Conservation (phyloP, 2,113 vertebrate genomes). For the Nothoprocta pentlandii region DNA sequence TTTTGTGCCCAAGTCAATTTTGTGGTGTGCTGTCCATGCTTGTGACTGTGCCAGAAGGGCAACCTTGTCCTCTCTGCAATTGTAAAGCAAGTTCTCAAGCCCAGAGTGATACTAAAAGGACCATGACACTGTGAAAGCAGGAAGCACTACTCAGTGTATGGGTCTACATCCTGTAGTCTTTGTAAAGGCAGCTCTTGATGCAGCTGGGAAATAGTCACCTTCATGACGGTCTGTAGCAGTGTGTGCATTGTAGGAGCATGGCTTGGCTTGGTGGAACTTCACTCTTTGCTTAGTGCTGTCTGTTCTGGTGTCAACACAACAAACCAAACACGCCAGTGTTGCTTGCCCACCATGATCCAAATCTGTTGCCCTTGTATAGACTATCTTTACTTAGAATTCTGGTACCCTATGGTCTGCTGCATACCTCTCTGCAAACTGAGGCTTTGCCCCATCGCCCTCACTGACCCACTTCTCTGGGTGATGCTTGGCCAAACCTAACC, state of each 20-base stretch:
- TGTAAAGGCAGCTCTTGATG: not conserved
- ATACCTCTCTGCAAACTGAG: not conserved
- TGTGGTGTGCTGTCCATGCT: not conserved
- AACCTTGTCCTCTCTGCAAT: not conserved
- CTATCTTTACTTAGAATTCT: not conserved
- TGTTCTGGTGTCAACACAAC: not conserved
- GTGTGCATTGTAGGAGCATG: rapidly evolving
- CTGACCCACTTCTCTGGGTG: not conserved
- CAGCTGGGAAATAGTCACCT: not conserved
- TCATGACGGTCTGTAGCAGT: not conserved
- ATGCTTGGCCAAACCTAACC: not conserved
- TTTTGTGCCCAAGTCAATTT: not conserved
- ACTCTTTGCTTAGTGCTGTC: rapidly evolving
- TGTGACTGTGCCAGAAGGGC: not conserved
- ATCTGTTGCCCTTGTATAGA: not conserved
- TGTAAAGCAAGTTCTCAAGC: not conserved
- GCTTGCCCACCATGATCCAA: not conserved
- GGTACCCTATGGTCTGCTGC: not conserved
- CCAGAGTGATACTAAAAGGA: not conserved
- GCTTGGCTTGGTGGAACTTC: not conserved
- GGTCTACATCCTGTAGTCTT: not conserved
- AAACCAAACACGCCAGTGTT: rapidly evolving
- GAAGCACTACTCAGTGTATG: not conserved
- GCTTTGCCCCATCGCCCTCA: not conserved
- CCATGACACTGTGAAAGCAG: not conserved